Conservation (phyloP, 2,888 invertebrate species). For the Lepidochrysops patricia region DNA sequence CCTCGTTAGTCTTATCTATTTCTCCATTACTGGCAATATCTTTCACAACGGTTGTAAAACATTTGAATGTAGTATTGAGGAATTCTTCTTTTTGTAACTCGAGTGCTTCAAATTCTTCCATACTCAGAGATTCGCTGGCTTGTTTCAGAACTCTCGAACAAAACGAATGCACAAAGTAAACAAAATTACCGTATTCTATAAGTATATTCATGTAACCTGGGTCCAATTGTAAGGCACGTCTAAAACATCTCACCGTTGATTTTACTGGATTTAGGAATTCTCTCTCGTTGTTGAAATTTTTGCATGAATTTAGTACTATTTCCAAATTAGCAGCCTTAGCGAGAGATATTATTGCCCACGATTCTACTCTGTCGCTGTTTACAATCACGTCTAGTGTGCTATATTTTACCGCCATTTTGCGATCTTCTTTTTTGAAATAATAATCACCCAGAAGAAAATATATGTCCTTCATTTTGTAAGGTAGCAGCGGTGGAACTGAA, state of each 20-base stretch:
- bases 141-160: slow-evolving; percentile 90
- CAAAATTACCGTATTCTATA: slow-evolving; percentile 94
- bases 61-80: slow-evolving; percentile 83
- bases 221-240: slow-evolving; percentile 84
- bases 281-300: slow-evolving; percentile 72
- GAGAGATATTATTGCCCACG: slow-evolving; percentile 94
- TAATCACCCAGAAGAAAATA: slow-evolving; percentile 95
- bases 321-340: slow-evolving; percentile 86
- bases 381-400: slow-evolving; percentile 89
- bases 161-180: slow-evolving; percentile 92
- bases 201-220: slow-evolving; percentile 84
- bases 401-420: slow-evolving; percentile 82
- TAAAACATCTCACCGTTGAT: slow-evolving; percentile 86
- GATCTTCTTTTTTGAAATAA: slow-evolving; percentile 91
- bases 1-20: slow-evolving; percentile 80
- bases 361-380: slow-evolving; percentile 86
- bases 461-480: slow-evolving; percentile 79
- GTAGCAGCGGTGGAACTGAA: slow-evolving; percentile 63
- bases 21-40: slow-evolving; percentile 71
- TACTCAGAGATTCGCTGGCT: slow-evolving; percentile 82
- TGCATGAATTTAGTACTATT: slow-evolving; percentile 84
- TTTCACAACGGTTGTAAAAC: slow-evolving; percentile 82
- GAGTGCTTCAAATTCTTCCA: slow-evolving; percentile 82
- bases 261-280: slow-evolving; percentile 81
- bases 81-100: slow-evolving; percentile 86